Evolutionary conservation across 2,888 invertebrate species (phyloP).

Genomic region (Resseliella maxima): DNA sequence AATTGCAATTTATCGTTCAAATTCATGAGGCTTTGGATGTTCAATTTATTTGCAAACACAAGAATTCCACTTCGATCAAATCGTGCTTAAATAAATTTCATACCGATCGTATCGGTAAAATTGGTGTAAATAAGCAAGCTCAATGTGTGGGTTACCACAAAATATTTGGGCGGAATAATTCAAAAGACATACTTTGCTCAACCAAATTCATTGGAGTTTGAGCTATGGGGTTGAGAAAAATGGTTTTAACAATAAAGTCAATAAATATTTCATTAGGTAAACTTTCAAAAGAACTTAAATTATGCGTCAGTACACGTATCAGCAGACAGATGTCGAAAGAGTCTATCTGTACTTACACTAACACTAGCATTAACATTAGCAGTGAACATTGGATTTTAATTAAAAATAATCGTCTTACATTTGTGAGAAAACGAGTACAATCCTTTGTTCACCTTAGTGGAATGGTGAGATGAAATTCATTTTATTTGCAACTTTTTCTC

Average conservation of each 20-base stretch:
- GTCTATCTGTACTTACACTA: background rate
- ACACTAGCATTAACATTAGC: background rate
- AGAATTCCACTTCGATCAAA: background rate
- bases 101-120: background rate
- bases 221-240: background rate
- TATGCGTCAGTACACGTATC: background rate
- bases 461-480: background rate
- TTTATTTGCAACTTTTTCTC: background rate
- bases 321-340: background rate
- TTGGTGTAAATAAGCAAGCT: background rate
- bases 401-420: conserved; percentile 21
- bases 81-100: background rate
- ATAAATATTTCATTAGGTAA: conserved; percentile 15
- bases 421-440: background rate
- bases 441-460: background rate
- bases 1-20: conserved; percentile 21
- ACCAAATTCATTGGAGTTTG: background rate
- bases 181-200: background rate
- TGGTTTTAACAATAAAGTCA: conserved; percentile 11
- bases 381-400: conserved; percentile 8
- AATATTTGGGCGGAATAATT: background rate
- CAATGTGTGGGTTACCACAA: background rate
- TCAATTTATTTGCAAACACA: conserved; percentile 7
- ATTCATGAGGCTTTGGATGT: background rate
- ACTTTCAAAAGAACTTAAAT: conserved; percentile 10